These are phyloP conservation scores for Masticophis lateralis DNA, from an alignment of 2,797 vertebrate genomes.

Conservation along the genomic window DNA sequence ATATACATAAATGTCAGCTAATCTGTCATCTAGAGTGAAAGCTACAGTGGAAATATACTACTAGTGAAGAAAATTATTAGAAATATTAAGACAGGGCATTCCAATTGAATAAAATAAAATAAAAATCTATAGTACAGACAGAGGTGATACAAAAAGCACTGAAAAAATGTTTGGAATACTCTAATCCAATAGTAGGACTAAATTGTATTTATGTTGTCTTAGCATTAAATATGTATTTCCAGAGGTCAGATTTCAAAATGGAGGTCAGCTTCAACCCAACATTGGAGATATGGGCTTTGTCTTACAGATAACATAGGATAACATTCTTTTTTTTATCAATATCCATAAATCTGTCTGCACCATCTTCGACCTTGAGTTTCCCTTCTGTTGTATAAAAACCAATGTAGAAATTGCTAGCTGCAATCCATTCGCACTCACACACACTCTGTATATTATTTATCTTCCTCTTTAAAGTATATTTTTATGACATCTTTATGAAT, in stretches of 20 bases:
- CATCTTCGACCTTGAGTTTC: not conserved
- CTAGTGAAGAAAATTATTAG: not conserved
- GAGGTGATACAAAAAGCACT: not conserved
- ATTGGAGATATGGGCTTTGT: not conserved
- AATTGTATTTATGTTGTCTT: constrained; percentile 26
- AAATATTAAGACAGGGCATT: constrained; percentile 12
- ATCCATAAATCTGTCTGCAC: constrained; percentile 11
- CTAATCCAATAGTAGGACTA: not conserved
- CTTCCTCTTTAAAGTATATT: not conserved
- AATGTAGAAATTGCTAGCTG: not conserved
- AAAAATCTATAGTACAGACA: not conserved
- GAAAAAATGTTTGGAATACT: constrained; percentile 2
- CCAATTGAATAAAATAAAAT: not conserved
- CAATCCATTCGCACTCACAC: not conserved
- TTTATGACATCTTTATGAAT: not conserved
- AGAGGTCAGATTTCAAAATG: constrained; percentile 20
- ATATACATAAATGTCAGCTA: not conserved
- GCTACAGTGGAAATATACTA: not conserved
- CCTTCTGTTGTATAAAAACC: not conserved
- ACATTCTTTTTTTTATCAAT: constrained; percentile 2
- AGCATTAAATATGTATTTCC: constrained; percentile 38
- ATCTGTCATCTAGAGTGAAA: not conserved
- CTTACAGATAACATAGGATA: not conserved
- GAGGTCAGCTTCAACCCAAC: constrained; percentile 4
- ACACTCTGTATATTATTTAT: not conserved